phyloP scores from a whole-genome alignment of 2,888 invertebrate species.

The Endomychus coccineus region DNA sequence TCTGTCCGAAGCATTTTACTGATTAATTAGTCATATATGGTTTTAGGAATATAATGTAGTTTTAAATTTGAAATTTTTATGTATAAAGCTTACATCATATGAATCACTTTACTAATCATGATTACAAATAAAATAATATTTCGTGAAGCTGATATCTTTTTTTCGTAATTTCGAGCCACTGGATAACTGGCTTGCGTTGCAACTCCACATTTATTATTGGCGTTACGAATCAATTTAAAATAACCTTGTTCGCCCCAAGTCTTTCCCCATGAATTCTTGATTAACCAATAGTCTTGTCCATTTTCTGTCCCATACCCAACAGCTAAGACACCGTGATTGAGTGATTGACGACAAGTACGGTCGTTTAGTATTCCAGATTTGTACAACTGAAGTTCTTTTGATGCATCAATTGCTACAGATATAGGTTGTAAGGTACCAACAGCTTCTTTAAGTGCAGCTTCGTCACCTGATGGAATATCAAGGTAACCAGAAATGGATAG shows the following conservation, averaged over 20 bases:
- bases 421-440: constrained; percentile 77
- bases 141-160: no score
- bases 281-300: constrained; percentile 53
- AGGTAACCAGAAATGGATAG: no score
- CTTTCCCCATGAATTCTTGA: constrained; percentile 58
- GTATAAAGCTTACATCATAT: no score
- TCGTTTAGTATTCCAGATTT: constrained; percentile 70
- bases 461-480: constrained; percentile 62
- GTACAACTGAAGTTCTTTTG: constrained; percentile 78
- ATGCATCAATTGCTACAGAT: constrained; percentile 78
- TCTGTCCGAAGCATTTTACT: no score
- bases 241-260: constrained; percentile 29
- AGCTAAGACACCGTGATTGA: constrained; percentile 75
- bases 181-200: constrained; percentile 72
- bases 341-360: constrained; percentile 56
- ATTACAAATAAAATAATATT: no score
- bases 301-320: constrained; percentile 67
- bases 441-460: constrained; percentile 53
- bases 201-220: constrained; percentile 70
- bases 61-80: no score
- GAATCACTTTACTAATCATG: no score
- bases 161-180: no score
- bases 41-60: no score
- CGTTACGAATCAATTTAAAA: constrained; percentile 23
- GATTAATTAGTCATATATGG: no score